These are phyloP conservation scores for Campoplex nolae DNA, from an alignment of 2,888 invertebrate species.

Conservation along the genomic window DNA sequence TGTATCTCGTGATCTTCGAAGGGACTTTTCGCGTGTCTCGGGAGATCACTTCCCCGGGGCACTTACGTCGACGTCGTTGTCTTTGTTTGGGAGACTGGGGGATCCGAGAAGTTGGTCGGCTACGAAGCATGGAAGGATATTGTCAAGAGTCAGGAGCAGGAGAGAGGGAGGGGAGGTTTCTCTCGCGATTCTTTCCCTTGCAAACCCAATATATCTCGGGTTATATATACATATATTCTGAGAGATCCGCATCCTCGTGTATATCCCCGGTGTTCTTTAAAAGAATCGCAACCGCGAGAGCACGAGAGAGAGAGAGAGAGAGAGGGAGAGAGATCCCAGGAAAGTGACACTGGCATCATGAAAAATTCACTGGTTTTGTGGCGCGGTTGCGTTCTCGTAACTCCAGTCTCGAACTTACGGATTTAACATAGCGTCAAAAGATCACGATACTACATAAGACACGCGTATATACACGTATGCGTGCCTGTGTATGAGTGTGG, in stretches of 20 bases:
- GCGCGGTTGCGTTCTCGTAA: constrained; percentile 36
- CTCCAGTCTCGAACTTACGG: constrained; percentile 36
- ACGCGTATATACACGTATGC: not conserved
- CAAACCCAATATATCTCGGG: not conserved
- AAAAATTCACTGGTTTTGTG: constrained; percentile 61
- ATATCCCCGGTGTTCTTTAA: constrained; percentile 25
- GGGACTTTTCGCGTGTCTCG: constrained; percentile 48
- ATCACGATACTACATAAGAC: constrained; percentile 8
- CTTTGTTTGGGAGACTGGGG: constrained; percentile 8
- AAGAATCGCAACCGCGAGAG: constrained; percentile 15
- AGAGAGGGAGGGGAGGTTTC: not conserved
- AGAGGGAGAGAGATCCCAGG: not conserved
- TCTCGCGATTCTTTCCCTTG: not conserved
- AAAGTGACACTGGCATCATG: constrained; percentile 44
- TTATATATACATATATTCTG: not conserved
- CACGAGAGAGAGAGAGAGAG: no score
- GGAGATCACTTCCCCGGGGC: constrained; percentile 52
- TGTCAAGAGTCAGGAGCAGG: constrained; percentile 15
- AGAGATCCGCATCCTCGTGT: not conserved
- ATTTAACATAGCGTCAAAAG: constrained; percentile 45
- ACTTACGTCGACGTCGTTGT: constrained; percentile 38
- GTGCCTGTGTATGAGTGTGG: not conserved
- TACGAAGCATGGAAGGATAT: constrained; percentile 23
- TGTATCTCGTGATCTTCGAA: constrained; percentile 38
- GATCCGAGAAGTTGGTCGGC: constrained; percentile 41